A percentile compares a stretch with the other conserved stretches of the same genome.
Conservation (phyloP, 2,888 invertebrate species). For the Dryocosmus kuriphilus region DNA sequence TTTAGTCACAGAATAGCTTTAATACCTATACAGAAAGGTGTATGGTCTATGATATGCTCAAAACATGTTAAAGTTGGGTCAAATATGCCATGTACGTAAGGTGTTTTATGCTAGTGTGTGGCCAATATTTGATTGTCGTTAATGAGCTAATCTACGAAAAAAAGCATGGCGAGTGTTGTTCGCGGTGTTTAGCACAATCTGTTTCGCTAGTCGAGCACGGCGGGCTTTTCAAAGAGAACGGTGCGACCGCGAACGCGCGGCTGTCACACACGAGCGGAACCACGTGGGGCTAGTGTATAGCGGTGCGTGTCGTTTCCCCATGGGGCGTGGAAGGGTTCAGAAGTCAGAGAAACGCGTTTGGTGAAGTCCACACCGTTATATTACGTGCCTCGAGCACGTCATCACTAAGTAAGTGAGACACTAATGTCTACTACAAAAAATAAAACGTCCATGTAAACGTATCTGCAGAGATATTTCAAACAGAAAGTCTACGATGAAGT, state of each 20-base stretch:
- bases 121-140: slow-evolving; percentile 13
- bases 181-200: slow-evolving; percentile 49
- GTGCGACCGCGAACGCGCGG: slow-evolving; percentile 44
- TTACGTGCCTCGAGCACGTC: slow-evolving; percentile 28
- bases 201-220: slow-evolving; percentile 47
- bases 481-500: background rate
- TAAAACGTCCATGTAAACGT: background rate
- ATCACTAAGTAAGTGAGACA: slow-evolving; percentile 30
- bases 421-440: slow-evolving; percentile 21
- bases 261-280: slow-evolving; percentile 41
- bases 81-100: slow-evolving; percentile 38
- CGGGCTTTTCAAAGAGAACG: slow-evolving; percentile 55
- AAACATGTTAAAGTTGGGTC: slow-evolving; percentile 22
- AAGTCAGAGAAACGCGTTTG: slow-evolving; percentile 39
- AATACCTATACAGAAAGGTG: no score
- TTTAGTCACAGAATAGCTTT: no score
- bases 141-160: slow-evolving; percentile 22
- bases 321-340: slow-evolving; percentile 40
- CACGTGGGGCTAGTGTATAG: slow-evolving; percentile 28
- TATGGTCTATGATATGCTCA: no score
- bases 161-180: slow-evolving; percentile 47
- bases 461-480: background rate
- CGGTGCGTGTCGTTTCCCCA: slow-evolving; percentile 31
- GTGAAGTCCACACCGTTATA: slow-evolving; percentile 29
- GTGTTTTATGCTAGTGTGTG: background rate